A percentile compares a stretch with the other conserved stretches of the same genome.
phyloP scores from a whole-genome alignment of 2,888 invertebrate genomes.

The Cecidostiba fungosa region DNA sequence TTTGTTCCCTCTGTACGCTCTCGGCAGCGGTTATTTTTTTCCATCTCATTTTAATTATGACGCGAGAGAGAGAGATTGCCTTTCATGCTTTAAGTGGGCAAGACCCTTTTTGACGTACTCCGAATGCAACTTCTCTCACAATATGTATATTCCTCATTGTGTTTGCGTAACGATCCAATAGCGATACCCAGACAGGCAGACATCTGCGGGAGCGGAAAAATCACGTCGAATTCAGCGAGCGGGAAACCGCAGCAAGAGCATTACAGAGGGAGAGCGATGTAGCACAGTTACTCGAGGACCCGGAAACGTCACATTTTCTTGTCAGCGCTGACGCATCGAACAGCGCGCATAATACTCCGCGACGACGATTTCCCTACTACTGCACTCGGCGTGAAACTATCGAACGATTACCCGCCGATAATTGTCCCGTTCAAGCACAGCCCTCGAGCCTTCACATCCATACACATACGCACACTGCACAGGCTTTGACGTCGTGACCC shows the following conservation, averaged over 20 bases:
- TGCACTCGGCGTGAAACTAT: slow-evolving; percentile 8
- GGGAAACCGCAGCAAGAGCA: neutral
- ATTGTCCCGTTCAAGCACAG: slow-evolving; percentile 37
- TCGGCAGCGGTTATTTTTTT: neutral
- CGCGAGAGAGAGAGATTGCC: neutral
- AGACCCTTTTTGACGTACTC: too few relatives aligned
- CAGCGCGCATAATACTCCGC: neutral
- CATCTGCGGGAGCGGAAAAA: too few relatives aligned
- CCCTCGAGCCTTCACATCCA: neutral
- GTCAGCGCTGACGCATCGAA: slow-evolving; percentile 18
- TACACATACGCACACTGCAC: neutral
- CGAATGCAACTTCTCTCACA: too few relatives aligned
- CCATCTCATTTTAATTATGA: neutral
- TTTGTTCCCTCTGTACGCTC: neutral
- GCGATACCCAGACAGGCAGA: too few relatives aligned
- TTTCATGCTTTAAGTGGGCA: too few relatives aligned
- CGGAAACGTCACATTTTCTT: slow-evolving; percentile 18
- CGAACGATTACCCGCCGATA: slow-evolving; percentile 48
- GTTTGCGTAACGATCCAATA: too few relatives aligned
- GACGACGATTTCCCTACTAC: neutral
- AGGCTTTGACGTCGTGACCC: slow-evolving; percentile 13
- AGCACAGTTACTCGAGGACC: slow-evolving; percentile 11
- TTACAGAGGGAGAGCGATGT: neutral
- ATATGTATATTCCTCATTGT: too few relatives aligned
- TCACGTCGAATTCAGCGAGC: neutral